Conservation (phyloP, 2,888 invertebrate genomes). For the Tupiocoris notatus region DNA sequence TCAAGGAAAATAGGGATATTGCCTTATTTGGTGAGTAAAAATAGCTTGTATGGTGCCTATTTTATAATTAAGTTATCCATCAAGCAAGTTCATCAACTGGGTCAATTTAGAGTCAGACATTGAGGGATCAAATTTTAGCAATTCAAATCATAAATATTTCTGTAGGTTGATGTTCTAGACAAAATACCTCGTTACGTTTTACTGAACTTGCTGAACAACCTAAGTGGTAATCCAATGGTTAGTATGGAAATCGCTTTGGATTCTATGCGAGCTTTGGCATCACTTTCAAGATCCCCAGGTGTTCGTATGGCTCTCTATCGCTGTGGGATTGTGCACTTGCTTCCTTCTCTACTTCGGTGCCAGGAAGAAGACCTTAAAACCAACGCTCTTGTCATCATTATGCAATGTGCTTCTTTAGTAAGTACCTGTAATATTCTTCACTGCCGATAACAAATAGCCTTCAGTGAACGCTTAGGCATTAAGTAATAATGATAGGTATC, state of each 20-base stretch:
- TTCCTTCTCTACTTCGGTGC: slow-evolving; percentile 18
- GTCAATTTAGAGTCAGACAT: no score
- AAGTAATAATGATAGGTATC: no score
- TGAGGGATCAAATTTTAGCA: no score
- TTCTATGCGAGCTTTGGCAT: no score
- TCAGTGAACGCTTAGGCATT: no score
- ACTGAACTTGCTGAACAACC: slow-evolving; percentile 6
- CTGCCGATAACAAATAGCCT: no score
- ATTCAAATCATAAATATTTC: no score
- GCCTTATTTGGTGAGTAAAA: slow-evolving; percentile 8
- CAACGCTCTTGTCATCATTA: slow-evolving; percentile 32
- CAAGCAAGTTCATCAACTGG: no score
- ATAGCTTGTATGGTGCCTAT: background rate
- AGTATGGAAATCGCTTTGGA: slow-evolving; percentile 35
- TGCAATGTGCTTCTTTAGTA: slow-evolving; percentile 40
- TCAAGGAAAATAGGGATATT: slow-evolving; percentile 21
- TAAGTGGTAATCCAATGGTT: slow-evolving; percentile 27
- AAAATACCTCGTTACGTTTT: slow-evolving; percentile 26
- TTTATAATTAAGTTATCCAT: no score
- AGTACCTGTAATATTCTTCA: no score
- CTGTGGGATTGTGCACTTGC: slow-evolving; percentile 31
- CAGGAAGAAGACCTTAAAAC: slow-evolving; percentile 24
- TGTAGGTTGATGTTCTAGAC: slow-evolving; percentile 27
- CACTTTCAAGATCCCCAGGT: slow-evolving; percentile 23
- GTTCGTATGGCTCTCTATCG: slow-evolving; percentile 29